Base-by-base conservation (phyloP, 2,888 invertebrate species). In the Dione juno region DNA sequence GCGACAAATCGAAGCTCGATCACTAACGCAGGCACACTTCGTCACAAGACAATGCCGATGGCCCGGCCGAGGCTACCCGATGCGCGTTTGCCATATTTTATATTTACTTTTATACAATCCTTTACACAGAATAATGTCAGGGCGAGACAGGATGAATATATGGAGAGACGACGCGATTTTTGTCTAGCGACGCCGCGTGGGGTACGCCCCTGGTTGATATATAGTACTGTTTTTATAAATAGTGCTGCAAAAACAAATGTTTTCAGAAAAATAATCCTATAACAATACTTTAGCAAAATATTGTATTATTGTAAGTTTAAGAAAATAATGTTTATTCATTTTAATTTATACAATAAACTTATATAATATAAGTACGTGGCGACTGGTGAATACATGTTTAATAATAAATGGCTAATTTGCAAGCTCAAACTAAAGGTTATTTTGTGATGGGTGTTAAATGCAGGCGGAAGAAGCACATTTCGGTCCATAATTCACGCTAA, bases 121-220 rank as follows among this genome's bases (percentile, higher is more conserved):
- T 82, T 88, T 87, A 86, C 83, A 87, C 28, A 28, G 28, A 28
- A 28, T 28, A 28, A 88, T 92, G 89, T 90, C 83, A 83, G 78
- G 80, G 77, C 81, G 79, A 86, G 90, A 85, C 90, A 89, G 82
- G 81, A 77, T 80, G 84, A 89, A 92, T 89, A 88, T 90, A 92
- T 88, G 87, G 83, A 84, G 81, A 84, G 85, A 75, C 82, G 82
- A 84, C 80, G 86, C 82, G 91, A 92, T 91, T 91, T 92, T 91
- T 93, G 92, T 91, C 91, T 91, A 90, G 87, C 82, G 79, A 77
- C 86, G 75, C 86, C 86, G 90, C 89, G 89, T 90, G 89, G 90
- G 90, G 89, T 84, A 86, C 73, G 77, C 76, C 79, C 77, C 74
- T 45, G 53, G 10, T 79, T 84, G 83, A 86, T 84, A 80, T 83